phyloP scores from a whole-genome alignment of 2,888 invertebrate species.

The Eilema depressum region DNA sequence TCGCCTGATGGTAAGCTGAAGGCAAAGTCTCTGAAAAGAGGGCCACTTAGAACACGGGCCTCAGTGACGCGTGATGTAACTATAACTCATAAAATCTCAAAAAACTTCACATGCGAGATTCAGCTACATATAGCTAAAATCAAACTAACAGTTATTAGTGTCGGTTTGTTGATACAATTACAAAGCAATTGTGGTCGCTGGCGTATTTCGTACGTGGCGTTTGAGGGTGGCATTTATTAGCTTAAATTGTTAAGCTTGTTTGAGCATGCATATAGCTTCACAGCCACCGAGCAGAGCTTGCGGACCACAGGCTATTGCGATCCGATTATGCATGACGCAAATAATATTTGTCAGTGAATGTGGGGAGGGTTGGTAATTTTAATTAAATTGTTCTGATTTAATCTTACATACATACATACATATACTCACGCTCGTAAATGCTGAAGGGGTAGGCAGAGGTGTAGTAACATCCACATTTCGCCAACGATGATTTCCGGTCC shows the following conservation, averaged over 20 bases:
- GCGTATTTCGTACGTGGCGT: slow-evolving; percentile 37
- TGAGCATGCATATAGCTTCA: slow-evolving; percentile 40
- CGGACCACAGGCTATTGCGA: slow-evolving; percentile 36
- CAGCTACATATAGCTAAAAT: slow-evolving; percentile 7
- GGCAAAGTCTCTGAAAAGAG: too few species aligned
- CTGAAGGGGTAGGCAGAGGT: too few species aligned
- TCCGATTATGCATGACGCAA: slow-evolving; percentile 44
- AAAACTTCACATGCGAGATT: not conserved
- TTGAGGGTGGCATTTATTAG: slow-evolving; percentile 38
- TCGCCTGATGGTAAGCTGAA: too few species aligned
- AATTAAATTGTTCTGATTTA: slow-evolving; percentile 4
- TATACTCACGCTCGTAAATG: too few species aligned
- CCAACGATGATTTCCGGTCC: too few species aligned
- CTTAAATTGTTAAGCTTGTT: slow-evolving; percentile 34
- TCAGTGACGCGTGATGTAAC: too few species aligned
- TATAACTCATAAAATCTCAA: not conserved
- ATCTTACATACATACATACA: too few species aligned
- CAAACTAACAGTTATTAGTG: slow-evolving; percentile 32
- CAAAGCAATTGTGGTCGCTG: slow-evolving; percentile 38
- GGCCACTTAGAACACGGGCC: too few species aligned
- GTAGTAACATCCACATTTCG: too few species aligned
- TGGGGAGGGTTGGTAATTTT: slow-evolving; percentile 11
- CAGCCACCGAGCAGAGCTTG: slow-evolving; percentile 9
- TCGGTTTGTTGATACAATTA: slow-evolving; percentile 43
- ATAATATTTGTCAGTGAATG: slow-evolving; percentile 48